Base-by-base conservation (phyloP, 2,797 vertebrate species). In the Pachyuromys duprasi region DNA sequence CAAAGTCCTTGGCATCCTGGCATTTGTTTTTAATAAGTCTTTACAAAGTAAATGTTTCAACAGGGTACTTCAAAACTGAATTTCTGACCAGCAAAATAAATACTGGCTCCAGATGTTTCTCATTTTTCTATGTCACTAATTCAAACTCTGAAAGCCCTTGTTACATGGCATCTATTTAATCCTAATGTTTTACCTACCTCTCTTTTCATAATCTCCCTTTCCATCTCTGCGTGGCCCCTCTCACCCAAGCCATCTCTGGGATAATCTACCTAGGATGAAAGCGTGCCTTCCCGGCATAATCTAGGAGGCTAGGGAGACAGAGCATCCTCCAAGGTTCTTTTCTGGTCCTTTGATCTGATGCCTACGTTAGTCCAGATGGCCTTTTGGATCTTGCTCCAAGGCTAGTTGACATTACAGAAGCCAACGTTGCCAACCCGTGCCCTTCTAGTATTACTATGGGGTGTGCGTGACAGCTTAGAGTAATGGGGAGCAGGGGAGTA, bases 21-120 rank as follows among this genome's bases (percentile, higher is more conserved):
- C 91, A 95, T 93, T 97, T 97, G 87, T 86, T 97, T 97, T 96
- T 93, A 95, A 93, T 96, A 95, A 94, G 83, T 70, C 87, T 95
- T 95, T 86, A 86, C 53, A 96, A 93, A 94, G 90, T 92, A 96
- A 97, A 95, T 79, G 96, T 60, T 91, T 96, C 79, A 90, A 93
- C 83, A 94, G 96, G 95, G 89, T 70, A 91, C 78, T 95, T 96
- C 80, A 88, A 39, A 84, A 96, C 89, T 72, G 24, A 95, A 90
- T 91, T 96, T 97, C 89, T 92, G 93, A 95, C 93, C 78, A 91
- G 80, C 31, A 96, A 94, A 95, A 91, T 78, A 96, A 95, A 63
- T 78, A 83, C n/a, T 42, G 8, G 86, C 95, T 96, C 94, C 97
- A 98, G 97, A 96, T 97, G 97, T 87, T 96, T 97, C 93, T 93